A percentile compares a stretch with the other conserved stretches of the same genome.
Conservation (phyloP, 2,113 vertebrate species). For the Phasianus colchicus region DNA sequence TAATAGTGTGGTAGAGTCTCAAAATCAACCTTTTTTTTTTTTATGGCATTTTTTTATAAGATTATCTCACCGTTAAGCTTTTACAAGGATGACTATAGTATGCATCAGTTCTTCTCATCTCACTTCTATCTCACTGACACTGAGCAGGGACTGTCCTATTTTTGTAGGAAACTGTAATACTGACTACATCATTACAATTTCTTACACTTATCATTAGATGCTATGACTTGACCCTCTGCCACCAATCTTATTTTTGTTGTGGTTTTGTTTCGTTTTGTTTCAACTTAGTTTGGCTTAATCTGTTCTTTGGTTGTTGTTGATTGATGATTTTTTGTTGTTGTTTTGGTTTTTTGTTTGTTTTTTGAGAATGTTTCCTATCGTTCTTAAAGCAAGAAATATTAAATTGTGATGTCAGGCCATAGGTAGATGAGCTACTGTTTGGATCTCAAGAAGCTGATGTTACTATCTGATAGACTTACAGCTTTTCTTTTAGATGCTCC, state of each 20-base stretch:
- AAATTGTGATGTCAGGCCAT: neutral
- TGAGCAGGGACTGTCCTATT: neutral
- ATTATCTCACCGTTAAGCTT: neutral
- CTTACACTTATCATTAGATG: neutral
- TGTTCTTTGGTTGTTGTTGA: neutral
- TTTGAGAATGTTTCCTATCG: neutral
- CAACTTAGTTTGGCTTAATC: neutral
- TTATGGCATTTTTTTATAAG: neutral
- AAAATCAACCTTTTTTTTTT: neutral
- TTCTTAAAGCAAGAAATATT: neutral
- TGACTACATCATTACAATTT: conserved; percentile 13
- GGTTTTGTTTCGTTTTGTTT: neutral
- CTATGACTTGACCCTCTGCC: neutral
- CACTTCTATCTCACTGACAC: neutral
- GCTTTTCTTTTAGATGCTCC: too few relatives aligned
- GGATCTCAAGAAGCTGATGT: neutral
- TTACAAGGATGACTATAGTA: neutral
- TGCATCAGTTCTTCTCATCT: neutral
- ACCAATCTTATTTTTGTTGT: neutral
- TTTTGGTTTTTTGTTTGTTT: neutral
- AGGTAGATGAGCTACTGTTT: neutral
- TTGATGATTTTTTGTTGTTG: neutral
- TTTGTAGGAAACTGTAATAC: neutral
- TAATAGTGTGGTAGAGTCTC: neutral
- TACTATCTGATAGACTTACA: neutral